These are phyloP conservation scores for Rhinoderma darwinii DNA, from an alignment of 2,113 vertebrate species.

Conservation along the genomic window DNA sequence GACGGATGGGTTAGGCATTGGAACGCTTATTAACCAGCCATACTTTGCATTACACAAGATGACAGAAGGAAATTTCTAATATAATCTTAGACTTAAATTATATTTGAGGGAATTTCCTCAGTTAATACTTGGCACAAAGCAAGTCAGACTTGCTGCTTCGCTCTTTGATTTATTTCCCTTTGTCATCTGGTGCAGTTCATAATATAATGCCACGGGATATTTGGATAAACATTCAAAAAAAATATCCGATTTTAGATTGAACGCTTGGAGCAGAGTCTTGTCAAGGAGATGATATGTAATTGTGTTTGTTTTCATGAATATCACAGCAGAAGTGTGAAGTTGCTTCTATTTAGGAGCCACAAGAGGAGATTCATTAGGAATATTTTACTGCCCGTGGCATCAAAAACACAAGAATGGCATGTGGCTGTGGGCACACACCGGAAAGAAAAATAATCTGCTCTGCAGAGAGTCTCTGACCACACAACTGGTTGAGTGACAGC, in stretches of 20 bases:
- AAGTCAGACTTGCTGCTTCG: no score
- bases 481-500: neutral
- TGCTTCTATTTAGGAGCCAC: neutral
- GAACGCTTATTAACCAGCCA: conserved; percentile 9
- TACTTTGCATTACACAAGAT: neutral
- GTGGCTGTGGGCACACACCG: neutral
- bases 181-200: neutral
- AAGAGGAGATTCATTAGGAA: conserved; percentile 30
- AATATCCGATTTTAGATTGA: neutral
- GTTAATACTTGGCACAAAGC: neutral
- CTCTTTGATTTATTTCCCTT: no score
- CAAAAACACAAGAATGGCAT: neutral
- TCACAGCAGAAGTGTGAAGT: neutral
- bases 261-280: neutral
- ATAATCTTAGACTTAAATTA: neutral
- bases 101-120: neutral
- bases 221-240: neutral
- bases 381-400: neutral
- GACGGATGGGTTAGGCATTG: neutral
- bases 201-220: neutral
- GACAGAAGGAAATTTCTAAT: conserved; percentile 9
- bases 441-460: neutral
- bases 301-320: conserved; percentile 1
- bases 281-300: neutral
- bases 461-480: neutral